Evolutionary conservation across 2,888 invertebrate species (phyloP), one percentile per base, ranked within the genome.

Genomic region (Drosophila borealis): DNA sequence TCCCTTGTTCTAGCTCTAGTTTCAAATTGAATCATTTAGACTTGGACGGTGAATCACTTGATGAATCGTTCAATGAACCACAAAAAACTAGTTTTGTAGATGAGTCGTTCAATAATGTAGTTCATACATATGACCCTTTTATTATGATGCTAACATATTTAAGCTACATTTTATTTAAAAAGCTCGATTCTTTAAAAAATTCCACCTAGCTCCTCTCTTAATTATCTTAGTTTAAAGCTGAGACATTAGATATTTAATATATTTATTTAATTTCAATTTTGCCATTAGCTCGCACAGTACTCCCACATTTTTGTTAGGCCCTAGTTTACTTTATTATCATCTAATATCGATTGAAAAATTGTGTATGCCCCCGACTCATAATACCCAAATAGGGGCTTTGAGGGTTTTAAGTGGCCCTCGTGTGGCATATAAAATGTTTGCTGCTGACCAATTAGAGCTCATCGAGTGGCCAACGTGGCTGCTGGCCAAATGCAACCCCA

Each of bases 371-470:
- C 29, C 51, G 49, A 21, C 21, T 25, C n/a, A 48, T 61, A 50
- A 36, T 13, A 17, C 29, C 11, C 19, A 69, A 46, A 81, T 81
- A 87, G 88, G 81, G 81, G 81, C 88, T 53, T 70, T 44, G 50
- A 61, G 75, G 45, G 51, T 72, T 72, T 80, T 77, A 78, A 80
- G 80, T 77, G 78, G 73, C 68, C 44, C 70, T 70, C 53, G 61
- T 13, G 25, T 50, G 39, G 46, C 29, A 79, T 36, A 74, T 84
- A 71, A 64, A 74, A 41, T 41, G 54, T 25, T 65, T 59, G 69
- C 74, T 50, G 64, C 57, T 84, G 88, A 84, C 84, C 84, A 84
- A 84, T 84, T 84, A 87, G 77, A 88, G 64, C 68, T 53, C 67
- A 61, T 53, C 42, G 67, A 57, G 48, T 45, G 68, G 71, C 80